Conservation (phyloP, 2,113 vertebrate genomes). For the Eleginops maclovinus region DNA sequence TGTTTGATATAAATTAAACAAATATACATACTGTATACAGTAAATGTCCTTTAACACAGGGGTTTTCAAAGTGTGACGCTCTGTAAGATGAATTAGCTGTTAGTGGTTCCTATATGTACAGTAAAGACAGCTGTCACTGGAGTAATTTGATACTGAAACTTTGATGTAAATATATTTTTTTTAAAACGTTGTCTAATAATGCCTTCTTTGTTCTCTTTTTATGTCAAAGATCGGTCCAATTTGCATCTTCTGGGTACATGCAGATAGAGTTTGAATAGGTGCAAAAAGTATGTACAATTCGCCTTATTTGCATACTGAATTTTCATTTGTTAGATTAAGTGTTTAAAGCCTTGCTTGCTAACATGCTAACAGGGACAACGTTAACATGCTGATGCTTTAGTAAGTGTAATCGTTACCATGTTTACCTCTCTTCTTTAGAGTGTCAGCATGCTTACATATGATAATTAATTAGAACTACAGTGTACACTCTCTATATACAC, state of each 20-base stretch:
- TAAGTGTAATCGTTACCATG: not conserved
- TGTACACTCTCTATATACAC: too few relatives aligned
- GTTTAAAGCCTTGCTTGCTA: not conserved
- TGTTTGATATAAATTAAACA: conserved; percentile 5
- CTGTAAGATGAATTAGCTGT: not conserved
- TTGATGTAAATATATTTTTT: too few relatives aligned
- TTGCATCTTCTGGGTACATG: not conserved
- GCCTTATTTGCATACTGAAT: not conserved
- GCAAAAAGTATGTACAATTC: not conserved
- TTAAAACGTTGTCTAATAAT: too few relatives aligned
- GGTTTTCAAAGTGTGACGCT: not conserved
- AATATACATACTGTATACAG: conserved; percentile 15
- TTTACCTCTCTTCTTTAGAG: not conserved
- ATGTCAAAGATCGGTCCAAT: conserved; percentile 7
- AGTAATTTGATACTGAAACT: not conserved
- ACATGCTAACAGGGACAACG: not conserved
- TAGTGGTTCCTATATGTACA: not conserved
- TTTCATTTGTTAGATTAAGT: not conserved
- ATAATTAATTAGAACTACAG: not conserved
- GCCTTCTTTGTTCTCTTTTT: not conserved
- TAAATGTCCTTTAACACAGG: not conserved
- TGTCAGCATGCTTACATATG: not conserved
- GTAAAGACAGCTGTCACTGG: too few relatives aligned
- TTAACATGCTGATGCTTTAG: not conserved
- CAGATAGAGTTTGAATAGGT: not conserved